Conservation (phyloP, 2,888 invertebrate species). For the Temnothorax rugatulus region DNA sequence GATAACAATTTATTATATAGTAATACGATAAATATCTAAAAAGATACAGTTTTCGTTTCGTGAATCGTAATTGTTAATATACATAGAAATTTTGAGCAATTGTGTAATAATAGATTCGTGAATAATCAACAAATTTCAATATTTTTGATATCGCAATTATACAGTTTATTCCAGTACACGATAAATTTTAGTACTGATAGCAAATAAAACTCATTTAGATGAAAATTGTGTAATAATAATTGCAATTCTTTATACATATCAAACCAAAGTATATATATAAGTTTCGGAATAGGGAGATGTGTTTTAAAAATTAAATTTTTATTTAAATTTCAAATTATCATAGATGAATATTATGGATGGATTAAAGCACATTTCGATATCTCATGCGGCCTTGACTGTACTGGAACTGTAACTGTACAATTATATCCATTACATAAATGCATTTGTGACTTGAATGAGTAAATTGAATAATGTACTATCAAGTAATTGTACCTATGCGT, state of each 20-base stretch:
- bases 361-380: neutral
- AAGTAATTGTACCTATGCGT: conserved; percentile 58
- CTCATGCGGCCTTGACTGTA: neutral
- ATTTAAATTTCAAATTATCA: conserved; percentile 15
- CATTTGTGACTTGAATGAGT: conserved; percentile 29
- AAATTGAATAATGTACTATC: conserved; percentile 49
- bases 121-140: conserved; percentile 58
- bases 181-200: conserved; percentile 22
- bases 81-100: conserved; percentile 78
- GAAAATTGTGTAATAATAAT: conserved; percentile 5
- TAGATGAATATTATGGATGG: neutral
- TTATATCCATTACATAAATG: conserved; percentile 25
- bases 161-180: conserved; percentile 48
- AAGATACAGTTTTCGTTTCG: conserved; percentile 77
- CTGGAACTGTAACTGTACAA: conserved; percentile 33
- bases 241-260: too few species aligned
- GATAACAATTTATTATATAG: conserved; percentile 81
- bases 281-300: too few species aligned
- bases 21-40: conserved; percentile 80
- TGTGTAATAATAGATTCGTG: conserved; percentile 61
- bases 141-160: conserved; percentile 32
- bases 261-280: too few species aligned
- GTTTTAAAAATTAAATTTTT: neutral
- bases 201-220: neutral
- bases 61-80: conserved; percentile 66